Percentiles rank a stretch among this genome's conserved stretches.
phyloP scores from a whole-genome alignment of 2,113 vertebrate genomes.

The Artemisiospiza belli region DNA sequence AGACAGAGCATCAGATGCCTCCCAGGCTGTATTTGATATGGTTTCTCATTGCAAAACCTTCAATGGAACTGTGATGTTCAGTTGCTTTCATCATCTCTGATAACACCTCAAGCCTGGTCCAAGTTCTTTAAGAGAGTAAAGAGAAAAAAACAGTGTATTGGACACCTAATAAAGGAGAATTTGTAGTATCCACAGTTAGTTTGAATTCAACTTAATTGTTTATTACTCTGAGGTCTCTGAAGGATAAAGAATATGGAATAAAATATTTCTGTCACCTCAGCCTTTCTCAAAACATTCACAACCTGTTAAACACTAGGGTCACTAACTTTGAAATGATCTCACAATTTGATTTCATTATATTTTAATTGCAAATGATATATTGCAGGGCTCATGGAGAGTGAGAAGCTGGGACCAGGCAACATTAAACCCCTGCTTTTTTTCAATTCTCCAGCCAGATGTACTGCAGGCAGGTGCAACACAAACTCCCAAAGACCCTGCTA shows the following conservation, averaged over 20 bases:
- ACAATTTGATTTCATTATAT: constrained; percentile 55
- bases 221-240: constrained; percentile 57
- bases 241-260: not conserved
- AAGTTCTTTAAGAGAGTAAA: not conserved
- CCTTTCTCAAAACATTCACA: constrained; percentile 50
- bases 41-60: not conserved
- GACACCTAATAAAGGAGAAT: constrained; percentile 8
- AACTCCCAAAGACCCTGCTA: not conserved
- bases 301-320: constrained; percentile 27
- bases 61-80: not conserved
- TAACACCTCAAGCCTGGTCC: not conserved
- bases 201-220: constrained; percentile 46
- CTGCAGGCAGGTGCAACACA: constrained; percentile 52
- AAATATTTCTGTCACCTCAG: constrained; percentile 14
- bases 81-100: not conserved
- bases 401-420: constrained; percentile 19
- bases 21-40: not conserved
- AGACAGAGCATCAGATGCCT: not conserved
- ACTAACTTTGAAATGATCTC: constrained; percentile 46
- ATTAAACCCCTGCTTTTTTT: not conserved
- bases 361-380: constrained; percentile 58
- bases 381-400: not conserved
- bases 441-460: constrained; percentile 13
- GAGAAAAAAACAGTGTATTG: not conserved
- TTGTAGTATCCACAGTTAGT: constrained; percentile 31